These are phyloP conservation scores for Lymantria monacha DNA, from an alignment of 2,888 invertebrate genomes.

Conservation along the genomic window DNA sequence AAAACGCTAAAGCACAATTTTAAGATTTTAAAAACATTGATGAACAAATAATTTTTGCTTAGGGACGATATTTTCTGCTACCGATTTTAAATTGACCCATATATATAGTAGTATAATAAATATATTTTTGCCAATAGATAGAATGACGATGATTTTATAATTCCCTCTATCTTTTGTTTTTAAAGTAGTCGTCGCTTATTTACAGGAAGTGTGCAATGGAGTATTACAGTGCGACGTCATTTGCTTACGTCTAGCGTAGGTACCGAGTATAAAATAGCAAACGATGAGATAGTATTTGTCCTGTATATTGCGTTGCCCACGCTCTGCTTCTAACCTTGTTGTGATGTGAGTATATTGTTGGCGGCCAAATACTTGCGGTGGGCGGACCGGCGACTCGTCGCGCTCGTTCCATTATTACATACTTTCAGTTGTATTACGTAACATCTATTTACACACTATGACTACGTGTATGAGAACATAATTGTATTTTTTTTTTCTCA, in stretches of 20 bases:
- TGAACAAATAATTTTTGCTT: too few relatives aligned
- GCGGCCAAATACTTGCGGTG: conserved; percentile 61
- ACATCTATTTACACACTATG: conserved; percentile 48
- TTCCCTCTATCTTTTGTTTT: not conserved
- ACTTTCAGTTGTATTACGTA: conserved; percentile 51
- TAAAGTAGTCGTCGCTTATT: conserved; percentile 18
- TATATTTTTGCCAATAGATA: too few relatives aligned
- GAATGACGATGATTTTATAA: not conserved
- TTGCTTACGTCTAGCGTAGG: too few relatives aligned
- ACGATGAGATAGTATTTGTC: conserved; percentile 21
- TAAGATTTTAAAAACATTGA: too few relatives aligned
- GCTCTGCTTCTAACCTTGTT: conserved; percentile 67
- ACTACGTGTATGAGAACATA: conserved; percentile 4
- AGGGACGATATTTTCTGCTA: too few relatives aligned
- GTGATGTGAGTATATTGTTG: conserved; percentile 57
- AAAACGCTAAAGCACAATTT: too few relatives aligned
- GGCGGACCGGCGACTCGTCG: conserved; percentile 57
- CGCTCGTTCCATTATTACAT: conserved; percentile 52
- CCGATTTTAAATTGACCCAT: too few relatives aligned
- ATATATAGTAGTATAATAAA: too few relatives aligned
- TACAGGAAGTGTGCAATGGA: too few relatives aligned
- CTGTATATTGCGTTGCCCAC: conserved; percentile 50
- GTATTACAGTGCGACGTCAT: too few relatives aligned
- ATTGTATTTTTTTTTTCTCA: not conserved
- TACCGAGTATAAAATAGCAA: conserved; percentile 11